Percentiles rank a stretch among this genome's conserved stretches.
phyloP scores from a whole-genome alignment of 1,140 invertebrate genomes.

The Prorops nasuta region DNA sequence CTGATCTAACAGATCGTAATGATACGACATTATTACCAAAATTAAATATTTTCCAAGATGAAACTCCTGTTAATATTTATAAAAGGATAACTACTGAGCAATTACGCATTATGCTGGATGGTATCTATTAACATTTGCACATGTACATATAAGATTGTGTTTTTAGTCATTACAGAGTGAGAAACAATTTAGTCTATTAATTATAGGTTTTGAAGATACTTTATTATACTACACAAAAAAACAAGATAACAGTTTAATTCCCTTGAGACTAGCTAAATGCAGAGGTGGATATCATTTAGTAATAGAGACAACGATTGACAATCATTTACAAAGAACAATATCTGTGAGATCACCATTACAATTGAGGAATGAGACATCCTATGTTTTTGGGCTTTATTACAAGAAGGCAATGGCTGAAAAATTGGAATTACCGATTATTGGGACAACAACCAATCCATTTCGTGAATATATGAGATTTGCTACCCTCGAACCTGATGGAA shows the following conservation, averaged over 20 bases:
- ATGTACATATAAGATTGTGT: no score
- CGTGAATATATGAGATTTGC: slow-evolving; percentile 71
- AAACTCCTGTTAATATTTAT: slow-evolving; percentile 59
- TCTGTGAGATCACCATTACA: slow-evolving; percentile 74
- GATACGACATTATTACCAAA: slow-evolving; percentile 14
- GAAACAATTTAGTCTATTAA: no score
- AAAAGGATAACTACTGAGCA: slow-evolving; percentile 63
- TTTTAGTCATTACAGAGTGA: no score
- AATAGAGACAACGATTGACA: slow-evolving; percentile 63
- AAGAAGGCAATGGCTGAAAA: slow-evolving; percentile 69
- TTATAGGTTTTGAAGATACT: slow-evolving; percentile 68
- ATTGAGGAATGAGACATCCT: slow-evolving; percentile 77
- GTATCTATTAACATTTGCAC: slow-evolving; percentile 30
- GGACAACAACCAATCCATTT: slow-evolving; percentile 73
- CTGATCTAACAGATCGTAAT: slow-evolving; percentile 15
- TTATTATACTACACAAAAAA: slow-evolving; percentile 71
- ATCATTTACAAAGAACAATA: slow-evolving; percentile 64
- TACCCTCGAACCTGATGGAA: slow-evolving; percentile 71
- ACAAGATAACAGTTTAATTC: slow-evolving; percentile 68
- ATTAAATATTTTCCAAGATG: slow-evolving; percentile 37
- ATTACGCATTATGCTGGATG: slow-evolving; percentile 61
- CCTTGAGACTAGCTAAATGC: slow-evolving; percentile 67
- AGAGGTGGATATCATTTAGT: slow-evolving; percentile 68
- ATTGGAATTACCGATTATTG: slow-evolving; percentile 61
- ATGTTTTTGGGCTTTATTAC: slow-evolving; percentile 73